phyloP scores from a whole-genome alignment of 1,140 invertebrate genomes.

The Prorops nasuta region DNA sequence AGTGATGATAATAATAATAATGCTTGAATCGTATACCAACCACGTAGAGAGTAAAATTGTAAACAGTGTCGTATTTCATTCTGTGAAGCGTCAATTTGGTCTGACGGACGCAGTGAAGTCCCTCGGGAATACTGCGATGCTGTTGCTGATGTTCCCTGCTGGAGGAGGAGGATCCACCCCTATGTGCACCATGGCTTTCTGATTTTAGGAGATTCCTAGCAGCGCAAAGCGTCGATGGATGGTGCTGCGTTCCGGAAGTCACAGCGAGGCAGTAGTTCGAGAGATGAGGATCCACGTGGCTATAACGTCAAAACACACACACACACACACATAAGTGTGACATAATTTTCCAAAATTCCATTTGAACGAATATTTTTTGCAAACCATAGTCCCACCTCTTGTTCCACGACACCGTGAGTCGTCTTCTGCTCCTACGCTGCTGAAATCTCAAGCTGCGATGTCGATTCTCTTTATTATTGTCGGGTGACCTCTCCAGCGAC shows the following conservation, averaged over 20 bases:
- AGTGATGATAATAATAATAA: too few species aligned
- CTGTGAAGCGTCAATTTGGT: conserved; percentile 51
- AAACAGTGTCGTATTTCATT: conserved; percentile 52
- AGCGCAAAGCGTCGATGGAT: conserved; percentile 51
- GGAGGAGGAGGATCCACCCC: conserved; percentile 18
- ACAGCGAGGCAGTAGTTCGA: conserved; percentile 52
- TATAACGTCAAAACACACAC: conserved; percentile 26
- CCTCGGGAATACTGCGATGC: conserved; percentile 41
- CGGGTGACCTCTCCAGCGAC: conserved; percentile 30
- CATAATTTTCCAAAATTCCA: too few species aligned
- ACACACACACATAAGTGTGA: too few species aligned
- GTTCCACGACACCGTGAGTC: conserved; percentile 51
- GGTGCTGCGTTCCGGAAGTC: conserved; percentile 44
- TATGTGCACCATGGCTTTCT: conserved; percentile 18
- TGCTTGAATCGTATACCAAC: too few species aligned
- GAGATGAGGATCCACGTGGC: conserved; percentile 45
- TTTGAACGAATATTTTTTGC: not conserved
- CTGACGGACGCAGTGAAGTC: conserved; percentile 49
- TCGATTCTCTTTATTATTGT: conserved; percentile 33
- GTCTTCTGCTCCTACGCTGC: conserved; percentile 44
- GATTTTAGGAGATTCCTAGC: conserved; percentile 37
- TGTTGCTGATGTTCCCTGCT: conserved; percentile 36
- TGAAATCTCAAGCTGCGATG: conserved; percentile 45
- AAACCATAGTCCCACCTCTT: conserved; percentile 36
- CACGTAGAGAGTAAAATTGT: conserved; percentile 54